Base-by-base conservation (phyloP, 1,140 invertebrate species). In the Mamestra configurata region DNA sequence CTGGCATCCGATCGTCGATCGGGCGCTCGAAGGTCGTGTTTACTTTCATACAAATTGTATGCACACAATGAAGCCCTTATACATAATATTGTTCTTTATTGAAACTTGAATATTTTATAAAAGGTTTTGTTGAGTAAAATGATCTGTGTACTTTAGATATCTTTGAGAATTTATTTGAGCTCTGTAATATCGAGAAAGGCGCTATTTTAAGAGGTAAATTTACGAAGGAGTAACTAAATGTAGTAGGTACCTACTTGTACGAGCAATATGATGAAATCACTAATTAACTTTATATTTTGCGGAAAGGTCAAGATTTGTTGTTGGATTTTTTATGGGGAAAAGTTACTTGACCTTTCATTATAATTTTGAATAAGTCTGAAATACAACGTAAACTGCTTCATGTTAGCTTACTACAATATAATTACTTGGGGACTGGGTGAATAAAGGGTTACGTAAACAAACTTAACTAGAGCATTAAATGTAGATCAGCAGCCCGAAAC, bases 51-150 rank as follows among this genome's bases (percentile, higher is more conserved):
- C 68, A 79, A 79, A 73, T 64, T 64, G 59, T 70, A 49, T 70
- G 13, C 20, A 77, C 76, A 77, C 77, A 83, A 84, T 81, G 82
- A 81, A 59, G 46, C 73, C 77, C 75, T 83, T 83, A 77, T n/a
- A n/a, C n/a, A n/a, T 61, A 80, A 79, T 77, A 77, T 57, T 71
- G 37, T 71, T 71, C 46, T 71, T 35, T 71, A 51, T 71, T 71
- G 31, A 53, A 49, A 49, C 37, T 71, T 71, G 40, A 64, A 64
- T 64, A 64, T 31, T 64, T 64, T 57, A 57, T 57, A 57, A 57
- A 57, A 57, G 53, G 53, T 57, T 57, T 18, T 64, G 31, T 64
- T 37, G 59, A 64, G 31, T 18, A 37, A 64, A 64, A 64, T 61
- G 27, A 35, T 37, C 15, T 20, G n/a, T 64, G 59, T 61, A 55